A percentile compares a stretch with the other conserved stretches of the same genome.
Evolutionary conservation across 2,888 invertebrate genomes (phyloP).

Genomic region (Drosophila aldrichi): DNA sequence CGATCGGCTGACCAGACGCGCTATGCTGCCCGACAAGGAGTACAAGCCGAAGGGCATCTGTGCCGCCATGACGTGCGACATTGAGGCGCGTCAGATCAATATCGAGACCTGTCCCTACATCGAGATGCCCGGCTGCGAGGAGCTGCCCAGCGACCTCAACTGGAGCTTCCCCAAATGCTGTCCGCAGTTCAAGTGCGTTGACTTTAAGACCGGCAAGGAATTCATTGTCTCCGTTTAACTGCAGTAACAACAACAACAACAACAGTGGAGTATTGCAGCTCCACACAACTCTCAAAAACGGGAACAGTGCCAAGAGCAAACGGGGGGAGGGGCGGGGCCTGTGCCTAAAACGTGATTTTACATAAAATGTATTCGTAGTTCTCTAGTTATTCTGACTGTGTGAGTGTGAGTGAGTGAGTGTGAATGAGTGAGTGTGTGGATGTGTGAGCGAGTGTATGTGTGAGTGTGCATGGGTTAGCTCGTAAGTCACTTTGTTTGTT

Average conservation of each 20-base stretch:
- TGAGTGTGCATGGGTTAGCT: conserved; percentile 30
- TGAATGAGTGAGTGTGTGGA: background rate
- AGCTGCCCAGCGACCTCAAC: conserved; percentile 82
- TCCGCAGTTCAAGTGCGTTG: conserved; percentile 84
- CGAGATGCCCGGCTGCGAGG: conserved; percentile 84
- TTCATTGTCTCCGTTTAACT: conserved; percentile 80
- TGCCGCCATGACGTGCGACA: conserved; percentile 84
- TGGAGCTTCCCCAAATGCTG: conserved; percentile 85
- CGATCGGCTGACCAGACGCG: conserved; percentile 83
- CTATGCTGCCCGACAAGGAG: conserved; percentile 84
- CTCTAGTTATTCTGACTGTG: conserved; percentile 42
- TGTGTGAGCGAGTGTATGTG: conserved; percentile 19
- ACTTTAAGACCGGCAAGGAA: conserved; percentile 84
- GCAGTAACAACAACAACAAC: background rate
- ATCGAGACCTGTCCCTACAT: conserved; percentile 85
- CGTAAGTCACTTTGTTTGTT: conserved; percentile 31
- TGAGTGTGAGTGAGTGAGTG: conserved; percentile 17
- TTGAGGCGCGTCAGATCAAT: conserved; percentile 79
- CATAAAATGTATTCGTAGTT: conserved; percentile 74
- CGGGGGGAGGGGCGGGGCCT: conserved; percentile 9
- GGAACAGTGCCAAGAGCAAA: conserved; percentile 1
- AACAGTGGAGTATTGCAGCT: background rate
- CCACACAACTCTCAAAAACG: conserved; percentile 13
- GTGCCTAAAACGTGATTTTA: conserved; percentile 64
- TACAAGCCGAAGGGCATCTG: conserved; percentile 85